These are phyloP conservation scores for Hydrozoanthus gracilis DNA, from an alignment of 92 coral and sea anemone genomes.

Conservation along the genomic window DNA sequence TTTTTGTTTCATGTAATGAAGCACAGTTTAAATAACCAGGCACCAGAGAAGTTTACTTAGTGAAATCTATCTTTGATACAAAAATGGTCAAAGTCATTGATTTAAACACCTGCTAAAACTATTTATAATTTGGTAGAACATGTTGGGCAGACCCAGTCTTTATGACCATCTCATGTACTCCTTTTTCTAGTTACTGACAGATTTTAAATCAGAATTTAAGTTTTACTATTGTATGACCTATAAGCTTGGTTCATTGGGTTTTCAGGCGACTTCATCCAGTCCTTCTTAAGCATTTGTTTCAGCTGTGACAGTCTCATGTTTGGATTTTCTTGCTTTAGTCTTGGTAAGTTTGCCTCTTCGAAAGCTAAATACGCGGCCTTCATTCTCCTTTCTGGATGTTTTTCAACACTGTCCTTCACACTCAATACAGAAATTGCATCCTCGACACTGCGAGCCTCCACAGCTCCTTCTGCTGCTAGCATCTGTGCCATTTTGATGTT, in stretches of 20 bases:
- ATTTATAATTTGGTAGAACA: no score
- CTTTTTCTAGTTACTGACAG: not conserved
- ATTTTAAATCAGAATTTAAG: slow-evolving; percentile 4
- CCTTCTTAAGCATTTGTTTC: slow-evolving; percentile 92
- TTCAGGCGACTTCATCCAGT: slow-evolving; percentile 98
- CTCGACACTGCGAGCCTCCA: slow-evolving; percentile 94
- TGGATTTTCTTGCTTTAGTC: slow-evolving; percentile 85
- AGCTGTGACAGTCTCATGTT: slow-evolving; percentile 92
- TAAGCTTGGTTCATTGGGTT: slow-evolving; percentile 86
- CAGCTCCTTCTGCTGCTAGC: slow-evolving; percentile 87
- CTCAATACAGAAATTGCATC: slow-evolving; percentile 91
- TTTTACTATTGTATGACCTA: slow-evolving; percentile 64
- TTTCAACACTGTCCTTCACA: slow-evolving; percentile 73
- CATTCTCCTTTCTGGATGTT: slow-evolving; percentile 93
- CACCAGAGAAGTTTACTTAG: no score
- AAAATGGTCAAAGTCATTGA: no score
- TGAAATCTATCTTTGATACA: no score
- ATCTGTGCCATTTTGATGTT: slow-evolving; percentile 84
- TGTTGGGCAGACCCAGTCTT: no score
- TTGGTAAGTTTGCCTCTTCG: slow-evolving; percentile 88
- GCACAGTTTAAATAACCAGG: no score
- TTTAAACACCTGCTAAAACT: no score
- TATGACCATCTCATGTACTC: not conserved
- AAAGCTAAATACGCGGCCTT: slow-evolving; percentile 88
- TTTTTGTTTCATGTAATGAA: no score